Conservation (phyloP, 2,797 vertebrate species). For the Cryptoblepharus egeriae region DNA sequence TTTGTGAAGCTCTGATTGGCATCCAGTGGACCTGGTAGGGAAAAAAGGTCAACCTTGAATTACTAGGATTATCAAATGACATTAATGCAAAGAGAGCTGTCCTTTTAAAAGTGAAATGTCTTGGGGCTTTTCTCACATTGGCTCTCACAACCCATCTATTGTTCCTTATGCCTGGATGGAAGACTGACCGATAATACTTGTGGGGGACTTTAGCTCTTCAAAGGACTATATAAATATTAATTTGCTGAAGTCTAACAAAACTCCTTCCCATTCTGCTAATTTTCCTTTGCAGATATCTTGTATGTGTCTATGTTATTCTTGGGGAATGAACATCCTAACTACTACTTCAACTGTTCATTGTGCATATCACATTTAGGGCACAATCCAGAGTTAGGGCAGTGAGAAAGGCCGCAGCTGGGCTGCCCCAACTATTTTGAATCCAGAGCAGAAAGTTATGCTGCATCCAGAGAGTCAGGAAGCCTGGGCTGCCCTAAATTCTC, state of each 20-base stretch:
- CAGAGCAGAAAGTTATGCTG: too few species aligned
- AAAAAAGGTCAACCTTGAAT: not conserved
- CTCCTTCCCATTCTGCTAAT: too few species aligned
- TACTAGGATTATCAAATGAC: conserved; percentile 1
- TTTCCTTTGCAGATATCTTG: too few species aligned
- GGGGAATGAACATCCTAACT: too few species aligned
- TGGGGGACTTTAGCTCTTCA: conserved; percentile 23
- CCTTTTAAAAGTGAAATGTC: not conserved
- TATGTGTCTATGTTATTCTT: too few species aligned
- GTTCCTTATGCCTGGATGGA: conserved; percentile 3
- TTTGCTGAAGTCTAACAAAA: conserved; percentile 15
- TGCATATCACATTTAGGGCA: too few species aligned
- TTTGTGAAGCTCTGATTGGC: not conserved
- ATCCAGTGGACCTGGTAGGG: not conserved
- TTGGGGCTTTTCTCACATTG: conserved; percentile 2
- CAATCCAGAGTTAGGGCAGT: too few species aligned
- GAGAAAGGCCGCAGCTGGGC: too few species aligned
- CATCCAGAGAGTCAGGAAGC: too few species aligned
- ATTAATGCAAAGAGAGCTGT: not conserved
- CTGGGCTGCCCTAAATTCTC: too few species aligned
- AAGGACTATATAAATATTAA: conserved; percentile 34
- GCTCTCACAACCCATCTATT: fast-evolving
- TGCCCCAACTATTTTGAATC: too few species aligned
- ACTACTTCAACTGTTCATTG: too few species aligned
- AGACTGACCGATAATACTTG: conserved; percentile 10